Evolutionary conservation across 2,113 vertebrate genomes (phyloP).

Genomic region (Eonycteris spelaea): DNA sequence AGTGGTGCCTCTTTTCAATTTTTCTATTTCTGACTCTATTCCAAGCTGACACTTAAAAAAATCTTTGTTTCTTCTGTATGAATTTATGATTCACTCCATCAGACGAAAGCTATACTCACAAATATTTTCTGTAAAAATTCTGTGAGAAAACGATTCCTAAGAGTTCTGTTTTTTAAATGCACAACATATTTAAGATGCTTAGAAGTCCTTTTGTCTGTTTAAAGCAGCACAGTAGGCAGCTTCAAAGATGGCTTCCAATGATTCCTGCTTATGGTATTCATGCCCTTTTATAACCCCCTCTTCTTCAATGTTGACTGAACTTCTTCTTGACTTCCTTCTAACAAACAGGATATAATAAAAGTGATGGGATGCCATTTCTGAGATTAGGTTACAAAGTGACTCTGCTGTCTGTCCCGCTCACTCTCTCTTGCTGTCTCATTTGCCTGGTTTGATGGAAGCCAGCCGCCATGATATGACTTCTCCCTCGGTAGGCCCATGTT

Average conservation of each 20-base stretch:
- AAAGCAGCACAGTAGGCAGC: not conserved
- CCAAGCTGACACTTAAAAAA: not conserved
- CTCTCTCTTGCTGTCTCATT: not conserved
- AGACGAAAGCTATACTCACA: not conserved
- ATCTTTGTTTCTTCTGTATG: not conserved
- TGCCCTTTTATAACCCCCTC: not conserved
- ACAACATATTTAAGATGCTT: not conserved
- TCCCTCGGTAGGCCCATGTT: not conserved
- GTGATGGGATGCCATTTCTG: not conserved
- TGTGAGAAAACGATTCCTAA: not conserved
- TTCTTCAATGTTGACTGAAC: not conserved
- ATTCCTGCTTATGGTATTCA: not conserved
- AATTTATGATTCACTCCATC: not conserved
- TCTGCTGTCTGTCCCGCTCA: not conserved
- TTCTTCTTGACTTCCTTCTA: not conserved
- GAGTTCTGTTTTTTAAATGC: not conserved
- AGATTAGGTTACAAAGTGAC: not conserved
- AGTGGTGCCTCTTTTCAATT: not conserved
- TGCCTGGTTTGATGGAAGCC: not conserved
- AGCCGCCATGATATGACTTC: not conserved
- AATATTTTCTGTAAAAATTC: not conserved
- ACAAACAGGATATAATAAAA: not conserved
- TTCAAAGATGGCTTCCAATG: not conserved
- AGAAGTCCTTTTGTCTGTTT: not conserved
- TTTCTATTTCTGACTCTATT: not conserved